These are phyloP conservation scores for Leptopilina drosophilae DNA, from an alignment of 2,888 invertebrate genomes.

Conservation along the genomic window DNA sequence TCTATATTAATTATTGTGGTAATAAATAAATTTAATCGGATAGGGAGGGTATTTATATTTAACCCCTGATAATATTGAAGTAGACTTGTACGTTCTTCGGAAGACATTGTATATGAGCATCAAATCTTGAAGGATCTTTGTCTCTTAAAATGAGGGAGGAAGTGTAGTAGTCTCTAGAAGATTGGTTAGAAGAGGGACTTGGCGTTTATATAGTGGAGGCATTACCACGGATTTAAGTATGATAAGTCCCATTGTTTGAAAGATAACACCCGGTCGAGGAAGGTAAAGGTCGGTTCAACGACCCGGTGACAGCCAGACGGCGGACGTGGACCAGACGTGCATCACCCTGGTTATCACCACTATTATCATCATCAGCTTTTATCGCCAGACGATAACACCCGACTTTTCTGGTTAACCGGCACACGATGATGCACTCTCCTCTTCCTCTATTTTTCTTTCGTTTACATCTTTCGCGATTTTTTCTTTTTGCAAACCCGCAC, in stretches of 20 bases:
- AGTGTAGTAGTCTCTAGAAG: conserved; percentile 6
- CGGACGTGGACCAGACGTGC: conserved; percentile 78
- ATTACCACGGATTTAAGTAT: conserved; percentile 60
- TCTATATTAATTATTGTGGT: no score
- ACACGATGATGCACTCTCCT: conserved; percentile 4
- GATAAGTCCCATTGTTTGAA: conserved; percentile 67
- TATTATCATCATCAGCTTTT: conserved; percentile 72
- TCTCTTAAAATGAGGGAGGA: not conserved
- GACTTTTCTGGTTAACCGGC: conserved; percentile 20
- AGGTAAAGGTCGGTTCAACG: conserved; percentile 78
- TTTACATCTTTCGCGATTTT: not conserved
- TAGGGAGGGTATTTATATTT: not conserved
- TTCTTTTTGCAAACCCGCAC: not conserved
- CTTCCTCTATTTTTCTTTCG: not conserved
- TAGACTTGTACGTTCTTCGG: not conserved
- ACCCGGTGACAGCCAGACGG: conserved; percentile 76
- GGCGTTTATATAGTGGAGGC: conserved; percentile 49
- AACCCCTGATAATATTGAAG: not conserved
- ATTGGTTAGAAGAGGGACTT: conserved; percentile 41
- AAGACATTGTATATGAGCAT: not conserved
- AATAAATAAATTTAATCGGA: no score
- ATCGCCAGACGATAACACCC: conserved; percentile 70
- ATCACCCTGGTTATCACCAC: conserved; percentile 73
- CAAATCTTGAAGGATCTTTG: not conserved
- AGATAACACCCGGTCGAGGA: conserved; percentile 79